Evolutionary conservation across 2,888 invertebrate genomes (phyloP).

Genomic region (Pyrrhia umbra): DNA sequence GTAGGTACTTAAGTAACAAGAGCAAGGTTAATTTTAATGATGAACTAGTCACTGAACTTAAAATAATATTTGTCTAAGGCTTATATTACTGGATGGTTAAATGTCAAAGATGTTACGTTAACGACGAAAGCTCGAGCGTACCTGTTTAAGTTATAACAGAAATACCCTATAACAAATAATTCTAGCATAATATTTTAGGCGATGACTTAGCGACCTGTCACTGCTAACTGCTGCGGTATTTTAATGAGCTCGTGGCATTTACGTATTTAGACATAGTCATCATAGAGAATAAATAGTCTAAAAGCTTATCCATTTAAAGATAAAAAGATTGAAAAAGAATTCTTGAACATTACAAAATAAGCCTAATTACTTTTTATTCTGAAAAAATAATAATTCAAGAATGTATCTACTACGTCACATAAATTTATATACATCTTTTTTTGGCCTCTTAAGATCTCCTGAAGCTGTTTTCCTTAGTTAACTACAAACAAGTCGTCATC

Average conservation of each 20-base stretch:
- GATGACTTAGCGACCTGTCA: conserved; percentile 18
- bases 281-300: background rate
- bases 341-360: too few species aligned
- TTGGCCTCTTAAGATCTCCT: too few species aligned
- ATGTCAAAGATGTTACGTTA: background rate
- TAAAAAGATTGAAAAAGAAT: background rate
- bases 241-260: conserved; percentile 25
- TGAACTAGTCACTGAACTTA: background rate
- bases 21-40: background rate
- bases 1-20: background rate
- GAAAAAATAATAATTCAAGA: too few species aligned
- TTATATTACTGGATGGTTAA: background rate
- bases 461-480: conserved; percentile 4
- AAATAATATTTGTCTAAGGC: background rate
- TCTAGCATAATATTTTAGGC: conserved; percentile 2
- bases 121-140: background rate
- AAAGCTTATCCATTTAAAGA: background rate
- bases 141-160: background rate
- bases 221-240: conserved; percentile 3
- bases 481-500: conserved; percentile 11
- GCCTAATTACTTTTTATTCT: too few species aligned
- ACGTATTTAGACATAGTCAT: background rate
- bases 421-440: too few species aligned
- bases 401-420: too few species aligned
- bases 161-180: background rate